A percentile compares a stretch with the other conserved stretches of the same genome.
These are phyloP conservation scores for Parnassius orleans DNA, from an alignment of 2,888 invertebrate genomes.

Conservation along the genomic window DNA sequence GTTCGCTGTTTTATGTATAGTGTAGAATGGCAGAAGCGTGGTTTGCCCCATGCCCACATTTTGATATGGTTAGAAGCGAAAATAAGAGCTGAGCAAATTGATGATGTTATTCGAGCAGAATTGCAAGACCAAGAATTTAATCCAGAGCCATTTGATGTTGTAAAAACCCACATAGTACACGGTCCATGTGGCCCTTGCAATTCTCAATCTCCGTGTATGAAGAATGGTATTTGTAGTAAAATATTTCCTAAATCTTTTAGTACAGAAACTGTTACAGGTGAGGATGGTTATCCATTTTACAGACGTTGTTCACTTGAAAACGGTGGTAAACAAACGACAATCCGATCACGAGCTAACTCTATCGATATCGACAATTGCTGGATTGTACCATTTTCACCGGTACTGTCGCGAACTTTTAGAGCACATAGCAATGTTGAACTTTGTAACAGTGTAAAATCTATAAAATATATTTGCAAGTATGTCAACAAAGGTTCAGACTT, in stretches of 20 bases:
- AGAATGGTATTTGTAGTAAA: neutral
- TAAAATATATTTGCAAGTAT: neutral
- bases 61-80: neutral
- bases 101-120: neutral
- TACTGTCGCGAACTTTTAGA: too few species aligned
- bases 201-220: neutral
- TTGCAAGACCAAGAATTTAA: neutral
- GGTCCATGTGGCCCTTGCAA: neutral
- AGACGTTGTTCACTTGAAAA: neutral
- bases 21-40: neutral
- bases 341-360: too few species aligned
- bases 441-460: neutral
- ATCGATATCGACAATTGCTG: too few species aligned
- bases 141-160: neutral
- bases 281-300: neutral
- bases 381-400: too few species aligned
- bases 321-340: too few species aligned
- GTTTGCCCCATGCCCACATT: neutral
- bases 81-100: neutral
- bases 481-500: neutral
- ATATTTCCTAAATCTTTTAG: neutral
- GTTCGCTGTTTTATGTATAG: neutral
- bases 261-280: neutral
- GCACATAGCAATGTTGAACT: too few species aligned
- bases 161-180: neutral